These are phyloP conservation scores for Solea senegalensis DNA, from an alignment of 2,113 vertebrate species.

Conservation along the genomic window DNA sequence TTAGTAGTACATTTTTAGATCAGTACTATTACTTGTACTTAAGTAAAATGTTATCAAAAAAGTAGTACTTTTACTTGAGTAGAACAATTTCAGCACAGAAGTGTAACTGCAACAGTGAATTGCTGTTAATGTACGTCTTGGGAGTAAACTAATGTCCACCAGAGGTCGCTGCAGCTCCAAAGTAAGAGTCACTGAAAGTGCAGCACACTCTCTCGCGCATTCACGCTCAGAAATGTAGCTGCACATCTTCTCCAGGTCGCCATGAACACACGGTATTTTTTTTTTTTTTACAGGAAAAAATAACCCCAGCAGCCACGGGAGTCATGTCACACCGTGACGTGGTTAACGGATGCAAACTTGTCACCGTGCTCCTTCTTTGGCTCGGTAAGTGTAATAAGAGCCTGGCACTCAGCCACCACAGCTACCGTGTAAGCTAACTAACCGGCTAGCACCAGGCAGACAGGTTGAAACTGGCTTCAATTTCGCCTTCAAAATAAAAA, in stretches of 20 bases:
- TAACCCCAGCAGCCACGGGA: not conserved
- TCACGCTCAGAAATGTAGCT: slow-evolving; percentile 11
- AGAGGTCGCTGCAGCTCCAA: slow-evolving; percentile 46
- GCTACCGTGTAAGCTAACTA: slow-evolving; percentile 29
- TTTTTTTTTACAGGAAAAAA: not conserved
- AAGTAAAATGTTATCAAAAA: too few relatives aligned
- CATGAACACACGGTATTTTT: slow-evolving; percentile 16
- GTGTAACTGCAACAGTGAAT: too few relatives aligned
- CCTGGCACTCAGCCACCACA: not conserved
- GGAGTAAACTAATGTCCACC: slow-evolving; percentile 3
- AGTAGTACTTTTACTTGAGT: too few relatives aligned
- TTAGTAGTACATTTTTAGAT: too few relatives aligned
- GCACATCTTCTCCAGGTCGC: not conserved
- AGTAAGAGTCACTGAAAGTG: not conserved
- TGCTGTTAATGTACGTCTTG: not conserved
- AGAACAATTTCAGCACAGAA: too few relatives aligned
- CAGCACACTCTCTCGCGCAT: not conserved
- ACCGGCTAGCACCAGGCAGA: slow-evolving; percentile 4
- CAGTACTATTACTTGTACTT: too few relatives aligned
- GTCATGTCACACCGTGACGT: slow-evolving; percentile 31
- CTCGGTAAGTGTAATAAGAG: slow-evolving; percentile 54
- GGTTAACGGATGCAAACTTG: slow-evolving; percentile 32
- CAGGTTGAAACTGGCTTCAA: not conserved
- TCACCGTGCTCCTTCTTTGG: slow-evolving; percentile 45
- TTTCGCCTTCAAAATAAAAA: slow-evolving; percentile 29